Conservation (phyloP, 2,797 vertebrate genomes). For the Macropus fuliginosus region DNA sequence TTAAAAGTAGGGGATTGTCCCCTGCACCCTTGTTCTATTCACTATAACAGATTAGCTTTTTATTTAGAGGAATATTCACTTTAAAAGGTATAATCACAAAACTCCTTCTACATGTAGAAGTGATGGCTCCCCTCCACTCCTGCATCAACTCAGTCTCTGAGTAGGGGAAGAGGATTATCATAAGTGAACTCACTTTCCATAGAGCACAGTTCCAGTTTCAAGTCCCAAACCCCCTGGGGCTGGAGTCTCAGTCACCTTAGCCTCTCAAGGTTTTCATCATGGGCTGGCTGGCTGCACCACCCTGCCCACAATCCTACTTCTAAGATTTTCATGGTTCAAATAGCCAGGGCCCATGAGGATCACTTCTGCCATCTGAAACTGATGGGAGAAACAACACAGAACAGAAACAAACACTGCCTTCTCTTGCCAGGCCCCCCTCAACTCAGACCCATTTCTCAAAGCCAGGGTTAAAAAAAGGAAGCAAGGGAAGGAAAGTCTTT, state of each 20-base stretch:
- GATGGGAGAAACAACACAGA: background rate
- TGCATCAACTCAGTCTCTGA: background rate
- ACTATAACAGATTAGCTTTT: background rate
- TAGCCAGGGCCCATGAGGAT: background rate
- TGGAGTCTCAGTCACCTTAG: background rate
- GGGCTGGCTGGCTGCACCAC: background rate
- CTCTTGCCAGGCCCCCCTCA: background rate
- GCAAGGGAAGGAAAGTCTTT: background rate
- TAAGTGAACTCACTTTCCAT: background rate
- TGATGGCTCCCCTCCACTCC: background rate
- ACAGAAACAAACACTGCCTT: background rate
- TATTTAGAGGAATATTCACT: background rate
- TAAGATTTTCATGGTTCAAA: background rate
- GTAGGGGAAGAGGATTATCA: background rate
- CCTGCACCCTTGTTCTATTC: background rate
- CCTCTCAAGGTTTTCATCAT: background rate
- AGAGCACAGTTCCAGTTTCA: background rate
- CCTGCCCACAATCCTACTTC: background rate
- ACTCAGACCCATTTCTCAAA: background rate
- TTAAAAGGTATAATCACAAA: background rate
- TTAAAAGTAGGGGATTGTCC: background rate
- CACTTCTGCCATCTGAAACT: background rate
- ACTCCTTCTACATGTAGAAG: background rate
- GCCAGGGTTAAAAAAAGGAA: background rate
- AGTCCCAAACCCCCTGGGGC: background rate